Base-by-base conservation (phyloP, 2,888 invertebrate species). In the Campoplex nolae region DNA sequence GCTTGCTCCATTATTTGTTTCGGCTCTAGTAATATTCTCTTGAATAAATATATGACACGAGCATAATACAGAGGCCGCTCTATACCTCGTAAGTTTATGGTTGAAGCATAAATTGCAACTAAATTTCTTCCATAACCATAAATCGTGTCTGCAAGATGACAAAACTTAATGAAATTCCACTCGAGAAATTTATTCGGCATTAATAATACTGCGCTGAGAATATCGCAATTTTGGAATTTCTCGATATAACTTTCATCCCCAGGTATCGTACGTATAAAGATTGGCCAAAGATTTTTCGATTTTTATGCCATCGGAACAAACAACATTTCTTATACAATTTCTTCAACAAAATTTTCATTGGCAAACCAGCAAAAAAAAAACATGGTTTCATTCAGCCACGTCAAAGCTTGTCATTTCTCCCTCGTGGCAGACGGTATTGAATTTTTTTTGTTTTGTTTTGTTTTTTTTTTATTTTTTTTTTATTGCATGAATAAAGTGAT, bases 111-210 rank as follows among this genome's bases (percentile, higher is more conserved):
- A 54, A 78, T 68, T 48, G 51, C 51, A 67, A 78, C 67, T 38
- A n/a, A 78, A 78, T 56, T 54, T 78, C 65, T 51, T 78, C 54
- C 51, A 32, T 68, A 45, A 42, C 75, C 73, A 54, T 78, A 78
- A 51, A 68, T 78, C 78, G 16, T 28, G n/a, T 35, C 68, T 35
- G 23, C 23, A 7, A 32, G 6, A 54, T 51, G 51, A 68, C 67
- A 54, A 78, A 78, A 78, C 78, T 78, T 78, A 78, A 78, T 78
- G 78, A 78, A 78, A 78, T 78, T 78, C 78, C 67, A 54, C 28
- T 16, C 9, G 54, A 42, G 67, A 68, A 35, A 23, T 42, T 54
- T 68, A 68, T 78, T 68, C 68, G 38, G 42, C 42, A 54, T 68
- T 38, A 42, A 68, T 67, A 54, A 54, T 51, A 32, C 16, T 16